Evolutionary conservation across 2,888 invertebrate genomes (phyloP).

Genomic region (Trichogramma evanescens): DNA sequence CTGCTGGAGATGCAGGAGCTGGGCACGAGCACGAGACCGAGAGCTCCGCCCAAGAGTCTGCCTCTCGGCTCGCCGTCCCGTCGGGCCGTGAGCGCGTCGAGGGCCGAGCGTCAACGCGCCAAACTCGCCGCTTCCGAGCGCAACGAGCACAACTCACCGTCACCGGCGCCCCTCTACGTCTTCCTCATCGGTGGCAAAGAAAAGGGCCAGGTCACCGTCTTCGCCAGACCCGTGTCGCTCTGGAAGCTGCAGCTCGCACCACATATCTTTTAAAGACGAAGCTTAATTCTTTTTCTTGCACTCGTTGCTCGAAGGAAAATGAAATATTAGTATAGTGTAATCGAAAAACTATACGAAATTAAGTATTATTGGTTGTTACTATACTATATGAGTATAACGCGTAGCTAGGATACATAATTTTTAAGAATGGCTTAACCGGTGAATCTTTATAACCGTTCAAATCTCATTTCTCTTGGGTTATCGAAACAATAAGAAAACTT

Average conservation of each 20-base stretch:
- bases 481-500: no score
- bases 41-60: slow-evolving; percentile 49
- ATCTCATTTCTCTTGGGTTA: no score
- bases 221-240: slow-evolving; percentile 69
- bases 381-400: neutral
- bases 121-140: slow-evolving; percentile 38
- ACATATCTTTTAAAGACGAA: slow-evolving; percentile 39
- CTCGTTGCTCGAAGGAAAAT: neutral
- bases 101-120: slow-evolving; percentile 49
- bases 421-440: no score
- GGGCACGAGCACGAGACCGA: slow-evolving; percentile 38
- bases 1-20: slow-evolving; percentile 40
- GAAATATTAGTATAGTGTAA: no score
- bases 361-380: no score
- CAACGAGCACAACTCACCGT: slow-evolving; percentile 41
- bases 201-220: slow-evolving; percentile 67
- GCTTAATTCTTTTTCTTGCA: neutral
- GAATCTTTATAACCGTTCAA: no score
- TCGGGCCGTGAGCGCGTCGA: slow-evolving; percentile 55
- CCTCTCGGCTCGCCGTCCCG: slow-evolving; percentile 47
- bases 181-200: slow-evolving; percentile 75
- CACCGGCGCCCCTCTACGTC: slow-evolving; percentile 54
- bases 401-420: neutral
- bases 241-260: slow-evolving; percentile 65
- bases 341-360: no score